A percentile compares a stretch with the other conserved stretches of the same genome.
Evolutionary conservation across 1,140 invertebrate genomes (phyloP).

Genomic region (Heterodera schachtii): DNA sequence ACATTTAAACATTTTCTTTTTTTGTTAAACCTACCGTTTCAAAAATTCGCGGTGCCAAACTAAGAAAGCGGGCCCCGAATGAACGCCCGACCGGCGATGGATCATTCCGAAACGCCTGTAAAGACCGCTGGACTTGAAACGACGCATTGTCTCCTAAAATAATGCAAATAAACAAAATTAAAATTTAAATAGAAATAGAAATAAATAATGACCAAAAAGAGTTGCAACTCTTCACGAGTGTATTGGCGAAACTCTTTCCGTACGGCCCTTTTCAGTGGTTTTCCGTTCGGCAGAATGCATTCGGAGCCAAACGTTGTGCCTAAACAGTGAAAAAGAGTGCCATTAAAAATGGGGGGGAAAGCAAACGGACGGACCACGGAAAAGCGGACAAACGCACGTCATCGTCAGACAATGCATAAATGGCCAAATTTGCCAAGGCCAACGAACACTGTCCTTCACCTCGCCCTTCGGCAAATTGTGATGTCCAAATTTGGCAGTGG

Average conservation of each 20-base stretch:
- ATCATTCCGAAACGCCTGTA: constrained; percentile 52
- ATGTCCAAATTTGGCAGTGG: constrained; percentile 34
- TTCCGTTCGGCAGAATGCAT: constrained; percentile 55
- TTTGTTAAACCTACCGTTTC: no score
- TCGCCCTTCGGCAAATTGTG: constrained; percentile 43
- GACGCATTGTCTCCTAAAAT: constrained; percentile 12
- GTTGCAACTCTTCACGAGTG: constrained; percentile 61
- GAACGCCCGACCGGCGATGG: constrained; percentile 53
- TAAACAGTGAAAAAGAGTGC: constrained; percentile 19
- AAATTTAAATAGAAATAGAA: background rate
- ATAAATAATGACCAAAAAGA: constrained; percentile 45
- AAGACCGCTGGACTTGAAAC: constrained; percentile 54
- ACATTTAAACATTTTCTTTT: no score
- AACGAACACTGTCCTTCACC: constrained; percentile 36
- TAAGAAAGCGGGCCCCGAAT: constrained; percentile 60
- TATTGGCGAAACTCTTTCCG: constrained; percentile 67
- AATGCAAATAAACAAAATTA: background rate
- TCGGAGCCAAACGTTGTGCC: constrained; percentile 24
- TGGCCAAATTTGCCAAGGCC: constrained; percentile 40
- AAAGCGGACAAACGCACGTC: constrained; percentile 51
- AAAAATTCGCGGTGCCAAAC: constrained; percentile 63
- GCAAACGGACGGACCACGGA: constrained; percentile 27
- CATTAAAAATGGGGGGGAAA: constrained; percentile 5
- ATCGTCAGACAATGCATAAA: constrained; percentile 57
- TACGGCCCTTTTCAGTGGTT: constrained; percentile 51